These are phyloP conservation scores for Riptortus pedestris DNA, from an alignment of 1,140 invertebrate species.

Conservation along the genomic window DNA sequence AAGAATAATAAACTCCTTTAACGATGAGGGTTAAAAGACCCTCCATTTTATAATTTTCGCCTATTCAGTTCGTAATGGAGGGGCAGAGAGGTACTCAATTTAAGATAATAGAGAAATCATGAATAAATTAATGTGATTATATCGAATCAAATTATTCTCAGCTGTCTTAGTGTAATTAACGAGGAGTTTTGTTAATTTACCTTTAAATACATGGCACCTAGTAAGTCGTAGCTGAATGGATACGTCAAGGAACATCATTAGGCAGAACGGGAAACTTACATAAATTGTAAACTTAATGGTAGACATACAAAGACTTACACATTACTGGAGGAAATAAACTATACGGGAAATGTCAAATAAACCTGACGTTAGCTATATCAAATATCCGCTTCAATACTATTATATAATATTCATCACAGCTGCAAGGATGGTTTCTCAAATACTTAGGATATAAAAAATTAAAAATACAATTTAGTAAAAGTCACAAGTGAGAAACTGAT, in stretches of 20 bases:
- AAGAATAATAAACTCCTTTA: too few species aligned
- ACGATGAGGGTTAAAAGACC: too few species aligned
- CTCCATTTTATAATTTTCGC: too few species aligned
- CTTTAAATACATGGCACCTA: too few species aligned
- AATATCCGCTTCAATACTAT: background rate
- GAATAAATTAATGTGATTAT: too few species aligned
- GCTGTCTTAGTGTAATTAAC: too few species aligned
- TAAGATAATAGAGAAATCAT: too few species aligned
- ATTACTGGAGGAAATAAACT: background rate
- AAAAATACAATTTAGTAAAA: background rate
- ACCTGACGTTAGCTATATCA: background rate
- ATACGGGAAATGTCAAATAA: background rate
- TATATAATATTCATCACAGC: background rate
- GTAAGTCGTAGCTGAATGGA: background rate
- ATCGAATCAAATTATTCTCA: too few species aligned
- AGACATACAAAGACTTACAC: background rate
- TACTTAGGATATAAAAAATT: background rate
- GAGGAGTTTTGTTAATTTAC: too few species aligned
- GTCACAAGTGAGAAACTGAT: background rate
- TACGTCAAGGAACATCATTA: background rate
- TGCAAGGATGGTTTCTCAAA: background rate
- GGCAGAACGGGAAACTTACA: background rate
- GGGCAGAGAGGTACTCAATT: too few species aligned
- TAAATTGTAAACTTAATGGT: background rate
- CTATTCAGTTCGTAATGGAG: too few species aligned